Evolutionary conservation across 2,888 invertebrate genomes (phyloP), one percentile per base, ranked within the genome.

Genomic region (Caprella mutica): DNA sequence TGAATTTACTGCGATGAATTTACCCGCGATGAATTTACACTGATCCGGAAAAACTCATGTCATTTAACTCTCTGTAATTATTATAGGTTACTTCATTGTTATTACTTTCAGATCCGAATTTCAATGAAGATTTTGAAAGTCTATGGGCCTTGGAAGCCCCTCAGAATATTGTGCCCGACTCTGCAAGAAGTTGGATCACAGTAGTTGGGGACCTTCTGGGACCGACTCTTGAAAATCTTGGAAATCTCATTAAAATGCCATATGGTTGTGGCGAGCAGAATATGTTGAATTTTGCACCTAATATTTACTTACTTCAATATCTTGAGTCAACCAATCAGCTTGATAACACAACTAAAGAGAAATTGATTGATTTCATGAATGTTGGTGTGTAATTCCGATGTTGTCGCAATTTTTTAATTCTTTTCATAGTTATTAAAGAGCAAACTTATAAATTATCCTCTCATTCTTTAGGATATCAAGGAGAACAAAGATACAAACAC

Each of bases 401-500:
- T 61, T 39, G 29, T 17, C 33, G 44, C 79, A 52, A 2, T 70
- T 78, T 2, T 73, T 73, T 48, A 78, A 79, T 68, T 75, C 82
- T 71, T 76, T 78, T 67, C 76, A 76, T 67, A 81, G 80, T 80
- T 63, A 58, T 51, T 35, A 8, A 9, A 19, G 4, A n/a, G 19
- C 19, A 4, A 4, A 38, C 38, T 38, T 38, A n/a, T n/a, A n/a
- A n/a, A n/a, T n/a, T n/a, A n/a, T 67, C 63, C n/a, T n/a, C n/a
- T n/a, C n/a, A 67, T 68, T 52, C 64, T n/a, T n/a, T n/a, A n/a
- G n/a, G n/a, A n/a, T 87, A 85, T 68, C 86, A 86, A 68, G 78
- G 84, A 12, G 85, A 88, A 68, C 72, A 88, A 58, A 83, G 81
- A 57, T 89, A 85, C 69, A 77, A 79, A 46, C 86, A 85, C 67